A percentile compares a stretch with the other conserved stretches of the same genome.
phyloP scores from a whole-genome alignment of 1,140 invertebrate genomes.

The Dendroctonus ponderosae region DNA sequence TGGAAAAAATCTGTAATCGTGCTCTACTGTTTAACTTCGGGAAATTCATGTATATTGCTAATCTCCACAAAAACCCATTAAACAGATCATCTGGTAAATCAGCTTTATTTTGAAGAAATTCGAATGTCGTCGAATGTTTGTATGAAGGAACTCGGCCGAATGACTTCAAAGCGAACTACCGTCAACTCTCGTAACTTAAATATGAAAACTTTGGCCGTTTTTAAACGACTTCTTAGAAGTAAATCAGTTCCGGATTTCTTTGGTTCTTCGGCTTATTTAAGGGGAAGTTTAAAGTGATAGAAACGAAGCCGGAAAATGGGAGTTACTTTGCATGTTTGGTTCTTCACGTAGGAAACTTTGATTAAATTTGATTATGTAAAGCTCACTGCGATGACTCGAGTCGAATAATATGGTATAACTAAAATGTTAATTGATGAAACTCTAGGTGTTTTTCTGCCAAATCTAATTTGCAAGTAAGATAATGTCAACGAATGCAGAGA shows the following conservation, averaged over 20 bases:
- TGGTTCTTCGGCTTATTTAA: conserved; percentile 15
- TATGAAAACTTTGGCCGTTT: conserved; percentile 15
- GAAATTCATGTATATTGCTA: too few species aligned
- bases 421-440: too few species aligned
- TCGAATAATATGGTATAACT: too few species aligned
- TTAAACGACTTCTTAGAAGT: conserved; percentile 14
- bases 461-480: too few species aligned
- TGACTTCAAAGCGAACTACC: conserved; percentile 7
- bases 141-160: background rate
- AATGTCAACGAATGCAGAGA: too few species aligned
- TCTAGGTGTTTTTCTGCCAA: too few species aligned
- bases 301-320: background rate
- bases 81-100: conserved; percentile 15
- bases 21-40: too few species aligned
- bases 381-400: too few species aligned
- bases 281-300: conserved; percentile 1
- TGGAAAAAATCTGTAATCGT: too few species aligned
- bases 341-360: background rate
- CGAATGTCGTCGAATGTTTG: conserved; percentile 6
- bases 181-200: conserved; percentile 15
- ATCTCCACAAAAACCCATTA: too few species aligned
- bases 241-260: conserved; percentile 10
- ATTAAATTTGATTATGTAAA: background rate
- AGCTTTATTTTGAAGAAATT: conserved; percentile 4
- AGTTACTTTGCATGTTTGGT: background rate